phyloP scores from a whole-genome alignment of 2,888 invertebrate genomes.

The Neocrepidodera transversa region DNA sequence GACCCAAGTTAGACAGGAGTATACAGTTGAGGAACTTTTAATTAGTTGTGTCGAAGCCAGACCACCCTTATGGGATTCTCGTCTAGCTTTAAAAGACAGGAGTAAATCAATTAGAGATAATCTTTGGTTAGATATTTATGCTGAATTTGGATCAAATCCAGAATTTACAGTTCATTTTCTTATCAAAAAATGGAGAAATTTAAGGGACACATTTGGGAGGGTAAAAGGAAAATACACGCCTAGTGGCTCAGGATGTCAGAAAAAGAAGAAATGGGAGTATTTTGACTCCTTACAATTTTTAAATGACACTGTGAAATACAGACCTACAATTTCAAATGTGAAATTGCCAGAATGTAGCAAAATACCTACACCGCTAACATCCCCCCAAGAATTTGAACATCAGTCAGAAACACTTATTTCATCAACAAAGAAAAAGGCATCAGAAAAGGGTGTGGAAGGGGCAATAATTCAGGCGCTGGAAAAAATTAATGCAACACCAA shows the following conservation, averaged over 20 bases:
- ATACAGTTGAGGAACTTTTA: not conserved
- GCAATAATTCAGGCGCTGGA: conserved; percentile 23
- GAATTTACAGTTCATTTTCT: not conserved
- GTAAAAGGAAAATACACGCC: conserved; percentile 25
- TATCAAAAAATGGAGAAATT: conserved; percentile 26
- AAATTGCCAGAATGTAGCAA: too few relatives aligned
- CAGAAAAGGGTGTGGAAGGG: too few relatives aligned
- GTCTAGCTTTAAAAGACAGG: conserved; percentile 6
- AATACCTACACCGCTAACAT: too few relatives aligned
- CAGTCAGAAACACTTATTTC: too few relatives aligned
- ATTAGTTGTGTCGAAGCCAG: not conserved
- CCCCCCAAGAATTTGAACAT: too few relatives aligned
- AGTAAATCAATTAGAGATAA: conserved; percentile 12
- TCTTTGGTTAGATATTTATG: conserved; percentile 7
- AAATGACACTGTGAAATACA: conserved; percentile 17
- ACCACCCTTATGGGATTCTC: conserved; percentile 11
- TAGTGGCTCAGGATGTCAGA: conserved; percentile 10
- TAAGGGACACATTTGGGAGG: conserved; percentile 23
- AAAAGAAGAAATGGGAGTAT: conserved; percentile 24
- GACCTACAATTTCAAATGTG: too few relatives aligned
- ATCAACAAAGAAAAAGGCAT: too few relatives aligned
- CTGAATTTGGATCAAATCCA: conserved; percentile 4
- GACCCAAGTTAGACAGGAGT: too few relatives aligned
- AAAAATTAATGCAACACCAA: conserved; percentile 11
- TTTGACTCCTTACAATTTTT: conserved; percentile 28